Base-by-base conservation (phyloP, 2,797 vertebrate genomes). In the Neosilurus hyrtlii region DNA sequence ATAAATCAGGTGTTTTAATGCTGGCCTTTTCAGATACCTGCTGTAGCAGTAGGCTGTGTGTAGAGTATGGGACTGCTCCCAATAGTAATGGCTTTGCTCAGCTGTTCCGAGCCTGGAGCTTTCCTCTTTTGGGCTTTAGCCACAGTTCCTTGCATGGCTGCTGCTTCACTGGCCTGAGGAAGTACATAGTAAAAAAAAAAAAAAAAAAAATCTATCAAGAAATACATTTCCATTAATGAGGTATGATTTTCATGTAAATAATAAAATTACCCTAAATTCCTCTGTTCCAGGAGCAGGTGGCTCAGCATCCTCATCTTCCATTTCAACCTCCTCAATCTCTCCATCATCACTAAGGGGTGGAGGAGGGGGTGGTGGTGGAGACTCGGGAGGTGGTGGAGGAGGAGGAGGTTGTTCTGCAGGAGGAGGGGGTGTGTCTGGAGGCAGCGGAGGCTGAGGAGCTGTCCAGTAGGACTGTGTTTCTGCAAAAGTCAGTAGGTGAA, bases 271-370 rank as follows among this genome's bases (percentile, higher is more conserved):
- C 94, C 96, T 97, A 30, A 88, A 88, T 83, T 97, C 97, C 88
- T 99, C 98, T 0, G 97, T 99, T 88, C 98, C 97, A 0, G 98
- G 98, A 0, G 97, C 97, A 1, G 98, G 98, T 0, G 98, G 97
- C 87, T 99, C 98, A 68, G 95, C 94, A 8, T 96, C 96, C 26
- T 97, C 96, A 22, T 98, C 97, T 87, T 99, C 97, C 97, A 99
- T 98, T 90, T 99, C 98, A 77, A 98, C 98, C 89, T 99, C 97
- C 91, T 98, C 96, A 67, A 99, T 99, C 89, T 99, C 97, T 0
- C 94, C 93, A 0, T 96, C 95, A 81, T 99, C 98, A 1, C 94
- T 94, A 1, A 96, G 96, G 0, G 97, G 97, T 0, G 95, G 96
- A 0, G 96, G 71, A 57, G 96, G 16, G 20, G 96, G 86, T 35